phyloP scores from a whole-genome alignment of 2,888 invertebrate genomes.

The Sturmia bella region DNA sequence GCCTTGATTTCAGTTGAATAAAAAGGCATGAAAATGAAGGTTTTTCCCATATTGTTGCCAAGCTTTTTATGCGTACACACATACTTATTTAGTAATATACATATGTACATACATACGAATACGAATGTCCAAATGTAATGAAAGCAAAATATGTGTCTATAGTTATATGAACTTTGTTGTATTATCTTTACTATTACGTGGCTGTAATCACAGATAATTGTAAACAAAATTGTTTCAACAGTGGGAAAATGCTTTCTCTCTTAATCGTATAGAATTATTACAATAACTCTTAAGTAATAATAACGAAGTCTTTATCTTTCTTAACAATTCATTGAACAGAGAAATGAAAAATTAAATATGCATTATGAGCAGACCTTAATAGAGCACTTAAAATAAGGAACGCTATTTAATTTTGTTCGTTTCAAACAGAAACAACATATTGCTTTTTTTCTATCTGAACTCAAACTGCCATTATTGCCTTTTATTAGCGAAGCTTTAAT shows the following conservation, averaged over 20 bases:
- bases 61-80: too few species aligned
- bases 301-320: conserved; percentile 4
- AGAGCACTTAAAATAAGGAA: too few species aligned
- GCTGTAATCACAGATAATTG: neutral
- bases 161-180: neutral
- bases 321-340: conserved; percentile 4
- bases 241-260: conserved; percentile 9
- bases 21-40: neutral
- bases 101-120: conserved; percentile 3
- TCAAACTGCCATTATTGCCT: too few species aligned
- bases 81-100: too few species aligned
- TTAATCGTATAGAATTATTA: neutral
- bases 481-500: too few species aligned
- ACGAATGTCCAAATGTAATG: neutral
- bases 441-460: neutral
- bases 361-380: neutral
- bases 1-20: conserved; percentile 35
- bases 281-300: neutral
- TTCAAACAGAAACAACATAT: too few species aligned
- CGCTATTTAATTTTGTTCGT: too few species aligned
- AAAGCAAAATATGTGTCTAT: neutral
- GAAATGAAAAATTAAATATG: neutral
- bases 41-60: too few species aligned
- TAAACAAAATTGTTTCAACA: neutral
- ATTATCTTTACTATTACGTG: neutral